Evolutionary conservation across 2,888 invertebrate genomes (phyloP), one percentile per base, ranked within the genome.

Genomic region (Atethmia centrago): DNA sequence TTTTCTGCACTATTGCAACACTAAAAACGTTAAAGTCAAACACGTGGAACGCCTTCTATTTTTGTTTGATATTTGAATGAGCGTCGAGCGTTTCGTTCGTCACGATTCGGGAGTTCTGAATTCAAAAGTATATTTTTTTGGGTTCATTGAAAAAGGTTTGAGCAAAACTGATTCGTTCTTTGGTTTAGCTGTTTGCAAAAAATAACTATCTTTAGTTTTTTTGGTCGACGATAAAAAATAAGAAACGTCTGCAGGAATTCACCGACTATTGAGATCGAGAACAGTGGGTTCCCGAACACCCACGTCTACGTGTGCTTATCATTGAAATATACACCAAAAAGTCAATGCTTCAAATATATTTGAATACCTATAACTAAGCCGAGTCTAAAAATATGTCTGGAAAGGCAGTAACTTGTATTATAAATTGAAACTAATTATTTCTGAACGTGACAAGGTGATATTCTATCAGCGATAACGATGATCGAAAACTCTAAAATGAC

Each of bases 31-130:
- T 88, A 87, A 93, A 94, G 94, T 95, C 93, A 94, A 95, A 93
- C 91, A 91, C 90, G 91, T 90, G 93, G 89, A 93, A 93, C 94
- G 95, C 94, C 93, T 94, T 93, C 94, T 80, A 93, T 93, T 91
- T 93, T 93, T 88, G 88, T 93, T 93, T 88, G 88, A 92, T 92
- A 91, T 89, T 85, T 90, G 90, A 91, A 91, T 89, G 88, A 88
- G 81, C 89, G 85, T 62, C 25, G 84, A 88, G 84, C 80, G 87
- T 84, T 90, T 84, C 88, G 92, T 95, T 94, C 94, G 95, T 92
- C 90, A 92, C 93, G 92, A 90, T 90, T 90, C 87, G 80, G 87
- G 87, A 88, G 90, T 92, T 92, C 90, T 87, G 90, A 92, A 91
- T 93, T 92, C 87, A 88, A 93, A 89, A 89, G 89, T 79, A 70